These are phyloP conservation scores for Ectemnius continuus DNA, from an alignment of 2,888 invertebrate species.

Conservation along the genomic window DNA sequence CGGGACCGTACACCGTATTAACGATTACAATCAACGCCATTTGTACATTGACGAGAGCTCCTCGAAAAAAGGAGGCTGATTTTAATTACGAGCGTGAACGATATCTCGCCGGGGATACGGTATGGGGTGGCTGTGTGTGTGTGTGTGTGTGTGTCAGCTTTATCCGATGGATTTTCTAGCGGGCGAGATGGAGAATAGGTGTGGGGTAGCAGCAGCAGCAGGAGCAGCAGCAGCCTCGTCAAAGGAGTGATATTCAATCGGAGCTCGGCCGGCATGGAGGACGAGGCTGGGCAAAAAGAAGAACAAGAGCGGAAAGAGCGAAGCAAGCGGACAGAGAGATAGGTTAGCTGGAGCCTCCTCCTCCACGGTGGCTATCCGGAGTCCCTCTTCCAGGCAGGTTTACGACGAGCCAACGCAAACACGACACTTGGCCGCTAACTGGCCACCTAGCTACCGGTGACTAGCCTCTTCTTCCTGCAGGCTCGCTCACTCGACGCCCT, in stretches of 20 bases:
- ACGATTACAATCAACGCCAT: constrained; percentile 5
- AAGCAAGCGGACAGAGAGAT: constrained; percentile 26
- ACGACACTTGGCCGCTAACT: constrained; percentile 73
- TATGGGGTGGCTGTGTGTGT: too few species aligned
- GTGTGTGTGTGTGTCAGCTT: background rate
- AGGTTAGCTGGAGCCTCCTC: constrained; percentile 49
- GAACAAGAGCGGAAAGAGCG: constrained; percentile 18
- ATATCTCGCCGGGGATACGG: background rate
- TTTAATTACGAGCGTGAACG: constrained; percentile 1
- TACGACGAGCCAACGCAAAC: constrained; percentile 74
- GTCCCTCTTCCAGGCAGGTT: constrained; percentile 67
- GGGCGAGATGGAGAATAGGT: constrained; percentile 4
- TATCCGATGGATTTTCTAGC: constrained; percentile 6
- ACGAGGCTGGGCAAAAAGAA: constrained; percentile 22
- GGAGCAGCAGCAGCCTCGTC: constrained; percentile 24
- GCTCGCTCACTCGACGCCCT: constrained; percentile 15
- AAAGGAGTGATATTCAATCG: constrained; percentile 40
- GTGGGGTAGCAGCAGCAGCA: constrained; percentile 8
- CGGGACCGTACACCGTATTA: background rate
- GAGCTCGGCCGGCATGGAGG: constrained; percentile 3
- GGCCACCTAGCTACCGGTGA: constrained; percentile 73
- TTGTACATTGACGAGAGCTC: background rate
- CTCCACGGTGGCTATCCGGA: constrained; percentile 59
- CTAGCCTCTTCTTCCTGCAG: constrained; percentile 43
- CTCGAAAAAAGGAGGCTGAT: background rate